Conservation (phyloP, 2,797 vertebrate genomes). For the Carduelis carduelis region DNA sequence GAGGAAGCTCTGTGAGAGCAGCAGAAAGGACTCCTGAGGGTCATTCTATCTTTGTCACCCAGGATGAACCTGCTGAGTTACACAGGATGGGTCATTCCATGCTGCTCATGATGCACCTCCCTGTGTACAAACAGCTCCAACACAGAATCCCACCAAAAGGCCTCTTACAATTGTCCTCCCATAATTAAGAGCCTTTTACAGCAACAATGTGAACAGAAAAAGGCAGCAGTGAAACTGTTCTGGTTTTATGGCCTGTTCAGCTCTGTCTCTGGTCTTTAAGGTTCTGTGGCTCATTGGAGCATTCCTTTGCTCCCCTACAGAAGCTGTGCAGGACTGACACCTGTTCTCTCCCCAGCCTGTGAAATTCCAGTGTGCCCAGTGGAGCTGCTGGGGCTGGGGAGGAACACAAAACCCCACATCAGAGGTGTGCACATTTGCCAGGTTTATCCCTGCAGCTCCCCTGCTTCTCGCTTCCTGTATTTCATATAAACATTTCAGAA, state of each 20-base stretch:
- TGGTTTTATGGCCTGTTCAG: background rate
- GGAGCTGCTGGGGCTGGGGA: background rate
- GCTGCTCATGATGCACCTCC: background rate
- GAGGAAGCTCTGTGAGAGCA: background rate
- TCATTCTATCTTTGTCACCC: background rate
- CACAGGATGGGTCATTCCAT: background rate
- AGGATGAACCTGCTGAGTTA: background rate
- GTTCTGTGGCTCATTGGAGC: background rate
- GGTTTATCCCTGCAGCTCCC: background rate
- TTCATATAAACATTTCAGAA: background rate
- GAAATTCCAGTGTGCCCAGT: background rate
- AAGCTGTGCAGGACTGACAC: background rate
- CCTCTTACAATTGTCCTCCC: background rate
- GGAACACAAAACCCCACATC: background rate
- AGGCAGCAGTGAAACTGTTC: background rate
- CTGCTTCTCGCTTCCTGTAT: background rate
- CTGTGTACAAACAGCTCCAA: background rate
- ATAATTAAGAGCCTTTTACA: background rate
- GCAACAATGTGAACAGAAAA: background rate
- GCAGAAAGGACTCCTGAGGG: background rate
- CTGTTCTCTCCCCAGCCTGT: no score
- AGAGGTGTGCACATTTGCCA: background rate
- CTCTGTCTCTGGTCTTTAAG: background rate
- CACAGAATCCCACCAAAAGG: background rate
- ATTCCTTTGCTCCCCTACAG: background rate